Conservation (phyloP, 2,113 vertebrate genomes). For the Shinisaurus crocodilurus region DNA sequence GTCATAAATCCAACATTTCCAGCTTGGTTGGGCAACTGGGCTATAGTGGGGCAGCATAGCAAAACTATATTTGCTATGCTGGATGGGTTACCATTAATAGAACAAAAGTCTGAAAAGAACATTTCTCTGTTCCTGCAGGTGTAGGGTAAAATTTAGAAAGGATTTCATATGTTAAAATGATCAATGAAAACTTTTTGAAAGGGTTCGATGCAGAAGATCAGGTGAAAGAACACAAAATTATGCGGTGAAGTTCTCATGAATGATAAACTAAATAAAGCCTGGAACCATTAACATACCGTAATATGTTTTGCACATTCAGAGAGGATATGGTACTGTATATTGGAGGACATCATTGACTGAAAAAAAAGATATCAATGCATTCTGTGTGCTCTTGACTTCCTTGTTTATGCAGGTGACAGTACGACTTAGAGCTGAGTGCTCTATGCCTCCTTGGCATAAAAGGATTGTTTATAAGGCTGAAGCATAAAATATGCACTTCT, state of each 20-base stretch:
- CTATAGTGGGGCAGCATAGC: background rate
- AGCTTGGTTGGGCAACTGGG: background rate
- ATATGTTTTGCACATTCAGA: slow-evolving; percentile 32
- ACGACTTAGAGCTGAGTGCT: background rate
- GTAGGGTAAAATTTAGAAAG: slow-evolving; percentile 15
- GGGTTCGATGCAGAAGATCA: slow-evolving; percentile 9
- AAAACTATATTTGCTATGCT: background rate
- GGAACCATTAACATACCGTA: slow-evolving; percentile 35
- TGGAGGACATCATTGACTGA: background rate
- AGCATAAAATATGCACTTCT: background rate
- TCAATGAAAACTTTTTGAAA: slow-evolving; percentile 21
- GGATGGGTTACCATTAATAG: background rate
- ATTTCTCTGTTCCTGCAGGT: background rate
- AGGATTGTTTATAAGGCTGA: background rate
- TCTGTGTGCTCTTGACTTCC: background rate
- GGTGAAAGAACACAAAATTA: slow-evolving; percentile 38
- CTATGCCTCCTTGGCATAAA: background rate
- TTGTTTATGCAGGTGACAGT: slow-evolving; percentile 6
- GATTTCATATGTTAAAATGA: background rate
- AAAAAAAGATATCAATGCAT: background rate
- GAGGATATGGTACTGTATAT: background rate
- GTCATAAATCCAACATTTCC: background rate
- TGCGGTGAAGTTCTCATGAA: slow-evolving; percentile 26
- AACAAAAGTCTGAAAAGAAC: background rate
- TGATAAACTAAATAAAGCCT: slow-evolving; percentile 16